Evolutionary conservation across 2,113 vertebrate species (phyloP).

Genomic region (Chionis minor): DNA sequence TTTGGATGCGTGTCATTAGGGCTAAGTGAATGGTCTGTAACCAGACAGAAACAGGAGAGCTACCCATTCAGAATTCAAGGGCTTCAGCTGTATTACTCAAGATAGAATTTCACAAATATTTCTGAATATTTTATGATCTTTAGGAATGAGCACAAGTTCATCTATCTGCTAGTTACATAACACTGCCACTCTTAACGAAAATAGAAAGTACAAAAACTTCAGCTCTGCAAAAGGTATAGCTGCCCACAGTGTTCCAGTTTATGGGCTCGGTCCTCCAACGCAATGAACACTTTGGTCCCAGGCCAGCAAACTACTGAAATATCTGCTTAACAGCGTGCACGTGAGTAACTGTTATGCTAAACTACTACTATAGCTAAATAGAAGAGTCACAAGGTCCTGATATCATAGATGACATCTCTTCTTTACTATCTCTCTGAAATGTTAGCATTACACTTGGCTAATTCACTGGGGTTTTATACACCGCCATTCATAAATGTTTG

Average conservation of each 20-base stretch:
- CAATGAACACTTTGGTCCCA: constrained; percentile 27
- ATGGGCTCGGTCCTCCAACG: constrained; percentile 18
- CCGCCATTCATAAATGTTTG: constrained; percentile 45
- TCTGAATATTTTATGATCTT: constrained; percentile 53
- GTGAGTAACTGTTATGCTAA: constrained; percentile 10
- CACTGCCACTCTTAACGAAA: constrained; percentile 1
- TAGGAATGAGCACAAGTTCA: constrained; percentile 40
- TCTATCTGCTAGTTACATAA: constrained; percentile 59
- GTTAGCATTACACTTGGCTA: background rate
- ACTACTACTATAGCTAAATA: constrained; percentile 51
- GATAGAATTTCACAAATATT: constrained; percentile 48
- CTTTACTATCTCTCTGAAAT: background rate
- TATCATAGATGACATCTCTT: background rate
- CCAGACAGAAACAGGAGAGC: background rate
- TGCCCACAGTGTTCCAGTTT: constrained; percentile 57
- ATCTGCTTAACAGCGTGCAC: background rate
- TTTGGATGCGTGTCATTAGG: constrained; percentile 30
- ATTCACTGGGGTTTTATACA: background rate
- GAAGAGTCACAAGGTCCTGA: constrained; percentile 37
- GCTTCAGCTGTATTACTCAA: constrained; percentile 6
- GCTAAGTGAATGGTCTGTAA: constrained; percentile 52
- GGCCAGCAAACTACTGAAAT: constrained; percentile 26
- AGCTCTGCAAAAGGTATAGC: constrained; percentile 46
- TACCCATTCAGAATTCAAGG: constrained; percentile 50
- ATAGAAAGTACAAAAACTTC: constrained; percentile 54